A percentile compares a stretch with the other conserved stretches of the same genome.
Evolutionary conservation across 2,113 vertebrate species (phyloP).

Genomic region (Lanius collurio): DNA sequence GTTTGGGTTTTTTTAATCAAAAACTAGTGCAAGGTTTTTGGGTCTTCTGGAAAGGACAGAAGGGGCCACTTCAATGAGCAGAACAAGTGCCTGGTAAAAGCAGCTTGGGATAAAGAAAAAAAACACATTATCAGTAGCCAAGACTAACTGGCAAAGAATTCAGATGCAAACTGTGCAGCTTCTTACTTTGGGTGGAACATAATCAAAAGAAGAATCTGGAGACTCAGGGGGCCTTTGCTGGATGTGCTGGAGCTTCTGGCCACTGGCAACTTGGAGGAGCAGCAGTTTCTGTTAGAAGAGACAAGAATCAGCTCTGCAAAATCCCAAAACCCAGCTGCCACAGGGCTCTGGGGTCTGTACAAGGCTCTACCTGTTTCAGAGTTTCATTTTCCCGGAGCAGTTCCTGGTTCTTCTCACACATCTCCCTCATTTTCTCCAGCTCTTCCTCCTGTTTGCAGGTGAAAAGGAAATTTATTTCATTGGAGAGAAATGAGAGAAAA

Average conservation of each 20-base stretch:
- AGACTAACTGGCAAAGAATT: background rate
- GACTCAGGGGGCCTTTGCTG: background rate
- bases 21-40: background rate
- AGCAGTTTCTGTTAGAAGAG: constrained; percentile 79
- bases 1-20: rapidly evolving
- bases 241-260: constrained; percentile 71
- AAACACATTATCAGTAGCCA: background rate
- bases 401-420: constrained; percentile 85
- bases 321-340: background rate
- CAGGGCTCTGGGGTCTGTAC: background rate
- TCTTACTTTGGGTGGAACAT: constrained; percentile 88
- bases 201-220: constrained; percentile 86
- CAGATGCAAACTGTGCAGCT: background rate
- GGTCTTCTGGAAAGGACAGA: background rate
- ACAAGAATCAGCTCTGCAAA: background rate
- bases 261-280: constrained; percentile 80
- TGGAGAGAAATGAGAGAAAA: background rate
- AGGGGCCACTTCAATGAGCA: background rate
- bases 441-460: constrained; percentile 84
- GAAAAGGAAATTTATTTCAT: background rate
- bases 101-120: background rate
- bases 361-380: constrained; percentile 79
- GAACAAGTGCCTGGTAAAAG: background rate
- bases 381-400: constrained; percentile 81
- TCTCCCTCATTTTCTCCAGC: constrained; percentile 80